Percentiles rank a stretch among this genome's conserved stretches.
Conservation (phyloP, 2,113 vertebrate species). For the Pollimyrus isidori region DNA sequence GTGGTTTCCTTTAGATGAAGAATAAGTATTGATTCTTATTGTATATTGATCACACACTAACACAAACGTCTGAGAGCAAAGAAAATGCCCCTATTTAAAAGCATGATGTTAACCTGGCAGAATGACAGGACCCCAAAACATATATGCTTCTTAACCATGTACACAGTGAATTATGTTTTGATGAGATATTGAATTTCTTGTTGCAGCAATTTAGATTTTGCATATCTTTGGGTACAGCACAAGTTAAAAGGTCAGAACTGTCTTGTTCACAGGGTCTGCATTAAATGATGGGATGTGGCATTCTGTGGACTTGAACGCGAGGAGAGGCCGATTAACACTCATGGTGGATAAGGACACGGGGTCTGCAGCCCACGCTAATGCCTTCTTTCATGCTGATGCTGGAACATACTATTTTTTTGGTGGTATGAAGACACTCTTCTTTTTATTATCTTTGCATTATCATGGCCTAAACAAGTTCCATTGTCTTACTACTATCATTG, state of each 20-base stretch:
- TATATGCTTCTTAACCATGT: not conserved
- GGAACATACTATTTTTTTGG: conserved; percentile 72
- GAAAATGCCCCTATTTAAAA: not conserved
- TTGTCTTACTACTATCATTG: not conserved
- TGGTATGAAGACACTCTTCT: conserved; percentile 54
- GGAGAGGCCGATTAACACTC: conserved; percentile 64
- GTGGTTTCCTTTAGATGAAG: not conserved
- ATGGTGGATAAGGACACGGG: conserved; percentile 62
- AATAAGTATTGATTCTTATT: not conserved
- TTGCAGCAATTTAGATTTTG: not conserved
- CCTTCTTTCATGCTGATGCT: conserved; percentile 55
- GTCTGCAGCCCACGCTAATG: conserved; percentile 42
- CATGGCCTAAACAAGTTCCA: not conserved
- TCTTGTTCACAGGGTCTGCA: conserved; percentile 55
- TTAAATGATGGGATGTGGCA: conserved; percentile 90
- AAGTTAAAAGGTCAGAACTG: not conserved
- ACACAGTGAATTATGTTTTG: not conserved
- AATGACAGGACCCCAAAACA: not conserved
- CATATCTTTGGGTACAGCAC: not conserved
- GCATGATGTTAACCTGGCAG: not conserved
- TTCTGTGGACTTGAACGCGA: conserved; percentile 64
- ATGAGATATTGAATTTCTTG: not conserved
- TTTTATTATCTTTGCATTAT: not conserved
- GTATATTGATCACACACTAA: not conserved
- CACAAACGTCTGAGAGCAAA: not conserved